Base-by-base conservation (phyloP, 2,888 invertebrate genomes). In the Leptinotarsa juncta region DNA sequence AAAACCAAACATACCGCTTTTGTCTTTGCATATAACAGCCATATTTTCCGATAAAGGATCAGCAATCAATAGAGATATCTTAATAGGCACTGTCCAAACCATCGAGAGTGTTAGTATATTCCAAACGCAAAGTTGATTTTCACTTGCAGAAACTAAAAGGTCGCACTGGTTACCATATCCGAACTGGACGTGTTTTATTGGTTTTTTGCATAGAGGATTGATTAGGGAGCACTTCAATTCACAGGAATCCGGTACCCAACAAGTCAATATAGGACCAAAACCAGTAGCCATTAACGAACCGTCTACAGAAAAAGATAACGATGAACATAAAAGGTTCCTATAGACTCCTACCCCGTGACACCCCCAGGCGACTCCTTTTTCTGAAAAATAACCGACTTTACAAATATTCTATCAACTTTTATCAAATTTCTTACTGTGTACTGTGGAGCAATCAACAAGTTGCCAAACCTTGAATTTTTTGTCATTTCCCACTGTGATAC, bases 271-370 rank as follows among this genome's bases (percentile, higher is more conserved):
- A 26, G 91, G 88, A 48, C 89, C 91, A 87, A 93, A 95, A 14
- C 91, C 91, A 16, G 93, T 92, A 5, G 92, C 94, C 60, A 96
- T 84, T 32, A 95, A 85, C 0, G 95, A 94, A n/a, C 94, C 94
- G 86, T 96, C 95, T 73, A 90, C 89, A 0, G 94, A 93, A 86
- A 95, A 95, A 65, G 90, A 90, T 3, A 92, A 88, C 57, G 90
- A 90, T 23, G 89, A 89, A 26, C 92, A 89, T 0, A 90, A 86
- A 20, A 92, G 85, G 78, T 91, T 88, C 69, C 92, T 90, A 82
- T 93, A 95, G 73, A 88, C 90, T 0, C 92, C 92, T 26, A 91
- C 88, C 48, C 90, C 91, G 50, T 91, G 89, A 84, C 94, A 94
- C 73, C 86, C 89, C 95, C 95, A 95, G 75, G 90, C 89, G 70